Percentiles rank a stretch among this genome's conserved stretches.
phyloP scores from a whole-genome alignment of 1,140 invertebrate species.

The Drosophila sucinea region DNA sequence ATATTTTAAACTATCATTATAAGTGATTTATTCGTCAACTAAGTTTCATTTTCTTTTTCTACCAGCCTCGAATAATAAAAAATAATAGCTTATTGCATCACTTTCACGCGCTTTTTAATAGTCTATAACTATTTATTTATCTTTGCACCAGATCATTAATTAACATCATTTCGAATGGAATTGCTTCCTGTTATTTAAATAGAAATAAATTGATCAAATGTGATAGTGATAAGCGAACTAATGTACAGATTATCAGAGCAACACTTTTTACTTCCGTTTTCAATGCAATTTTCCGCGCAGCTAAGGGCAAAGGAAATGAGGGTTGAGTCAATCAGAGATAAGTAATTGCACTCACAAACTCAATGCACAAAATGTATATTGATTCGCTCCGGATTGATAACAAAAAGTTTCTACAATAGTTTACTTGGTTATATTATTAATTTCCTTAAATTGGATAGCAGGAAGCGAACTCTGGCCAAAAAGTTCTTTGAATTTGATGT shows the following conservation, averaged over 20 bases:
- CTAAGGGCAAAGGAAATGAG: not conserved
- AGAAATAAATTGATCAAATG: too few relatives aligned
- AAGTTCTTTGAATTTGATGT: not conserved
- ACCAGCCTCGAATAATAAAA: too few relatives aligned
- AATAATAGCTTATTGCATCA: too few relatives aligned
- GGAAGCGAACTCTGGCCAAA: not conserved
- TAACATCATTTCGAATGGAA: too few relatives aligned
- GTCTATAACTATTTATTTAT: too few relatives aligned
- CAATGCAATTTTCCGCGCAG: not conserved
- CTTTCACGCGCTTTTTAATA: too few relatives aligned
- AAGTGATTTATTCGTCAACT: too few relatives aligned
- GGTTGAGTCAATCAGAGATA: not conserved
- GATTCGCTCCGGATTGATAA: not conserved
- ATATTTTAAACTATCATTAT: too few relatives aligned
- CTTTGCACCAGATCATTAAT: too few relatives aligned
- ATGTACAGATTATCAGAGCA: not conserved
- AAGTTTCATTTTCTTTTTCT: too few relatives aligned
- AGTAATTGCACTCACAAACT: not conserved
- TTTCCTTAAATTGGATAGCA: not conserved
- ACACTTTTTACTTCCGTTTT: not conserved
- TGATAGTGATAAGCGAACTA: too few relatives aligned
- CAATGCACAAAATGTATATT: not conserved
- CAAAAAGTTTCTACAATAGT: not conserved
- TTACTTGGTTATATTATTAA: not conserved
- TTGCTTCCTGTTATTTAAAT: too few relatives aligned